These are phyloP conservation scores for Hyles lineata DNA, from an alignment of 2,888 invertebrate genomes.

Conservation along the genomic window DNA sequence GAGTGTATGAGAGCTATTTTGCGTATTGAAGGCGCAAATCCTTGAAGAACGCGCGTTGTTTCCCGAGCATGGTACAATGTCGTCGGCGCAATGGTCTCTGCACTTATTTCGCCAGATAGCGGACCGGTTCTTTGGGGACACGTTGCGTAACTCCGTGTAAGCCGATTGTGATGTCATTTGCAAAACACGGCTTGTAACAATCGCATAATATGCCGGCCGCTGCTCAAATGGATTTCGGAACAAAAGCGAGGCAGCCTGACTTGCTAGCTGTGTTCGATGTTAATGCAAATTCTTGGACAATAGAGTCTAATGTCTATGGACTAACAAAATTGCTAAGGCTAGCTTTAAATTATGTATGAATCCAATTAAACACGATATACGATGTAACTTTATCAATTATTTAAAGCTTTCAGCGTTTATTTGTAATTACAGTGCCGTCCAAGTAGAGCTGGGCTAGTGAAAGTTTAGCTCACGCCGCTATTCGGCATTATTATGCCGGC, in stretches of 20 bases:
- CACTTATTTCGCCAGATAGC: conserved; percentile 22
- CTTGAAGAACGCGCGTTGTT: neutral
- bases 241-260: neutral
- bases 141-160: conserved; percentile 17
- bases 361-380: too few relatives aligned
- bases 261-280: neutral
- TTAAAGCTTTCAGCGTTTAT: too few relatives aligned
- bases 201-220: neutral
- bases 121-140: conserved; percentile 24
- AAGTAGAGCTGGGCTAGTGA: too few relatives aligned
- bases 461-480: too few relatives aligned
- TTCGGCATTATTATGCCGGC: neutral
- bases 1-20: neutral
- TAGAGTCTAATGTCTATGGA: too few relatives aligned
- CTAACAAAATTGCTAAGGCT: too few relatives aligned
- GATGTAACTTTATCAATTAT: too few relatives aligned
- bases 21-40: neutral
- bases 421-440: too few relatives aligned
- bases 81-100: conserved; percentile 1
- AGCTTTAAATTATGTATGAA: too few relatives aligned
- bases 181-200: conserved; percentile 6
- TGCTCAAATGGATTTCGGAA: neutral
- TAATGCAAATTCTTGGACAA: too few relatives aligned
- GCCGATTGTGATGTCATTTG: conserved; percentile 24
- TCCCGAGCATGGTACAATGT: neutral